phyloP scores from a whole-genome alignment of 2,797 vertebrate species.

The Sebastes miniatus region DNA sequence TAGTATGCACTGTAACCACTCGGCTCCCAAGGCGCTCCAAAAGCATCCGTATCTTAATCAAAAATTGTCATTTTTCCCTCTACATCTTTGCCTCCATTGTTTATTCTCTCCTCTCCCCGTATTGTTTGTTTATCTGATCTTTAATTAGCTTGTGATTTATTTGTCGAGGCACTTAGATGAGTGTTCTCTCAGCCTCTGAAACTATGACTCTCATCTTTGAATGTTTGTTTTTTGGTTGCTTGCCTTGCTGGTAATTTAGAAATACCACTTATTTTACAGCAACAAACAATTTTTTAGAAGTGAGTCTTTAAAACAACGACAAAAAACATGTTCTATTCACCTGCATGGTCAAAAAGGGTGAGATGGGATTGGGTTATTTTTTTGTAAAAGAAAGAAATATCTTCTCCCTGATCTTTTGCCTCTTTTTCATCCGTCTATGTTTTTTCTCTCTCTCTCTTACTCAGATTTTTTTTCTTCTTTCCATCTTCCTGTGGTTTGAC shows the following conservation, averaged over 20 bases:
- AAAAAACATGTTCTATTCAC: not conserved
- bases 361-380: not conserved
- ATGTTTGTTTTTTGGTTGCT: not conserved
- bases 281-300: not conserved
- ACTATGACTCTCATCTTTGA: not conserved
- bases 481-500: constrained; percentile 60
- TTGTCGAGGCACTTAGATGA: not conserved
- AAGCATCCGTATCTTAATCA: not conserved
- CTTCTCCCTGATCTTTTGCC: not conserved
- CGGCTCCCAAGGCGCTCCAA: not conserved
- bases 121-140: not conserved
- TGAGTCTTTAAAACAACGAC: not conserved
- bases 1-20: not conserved
- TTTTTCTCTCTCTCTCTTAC: constrained; percentile 15
- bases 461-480: constrained; percentile 38
- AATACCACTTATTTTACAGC: not conserved
- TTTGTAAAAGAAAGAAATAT: constrained; percentile 9
- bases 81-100: not conserved
- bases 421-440: constrained; percentile 24
- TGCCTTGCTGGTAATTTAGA: not conserved
- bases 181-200: not conserved
- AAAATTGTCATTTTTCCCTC: not conserved
- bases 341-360: not conserved
- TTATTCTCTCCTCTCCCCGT: not conserved
- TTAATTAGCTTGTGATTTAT: not conserved